Percentiles rank a stretch among this genome's conserved stretches.
phyloP scores from a whole-genome alignment of 2,797 vertebrate species.

The Premnoplex brunnescens region DNA sequence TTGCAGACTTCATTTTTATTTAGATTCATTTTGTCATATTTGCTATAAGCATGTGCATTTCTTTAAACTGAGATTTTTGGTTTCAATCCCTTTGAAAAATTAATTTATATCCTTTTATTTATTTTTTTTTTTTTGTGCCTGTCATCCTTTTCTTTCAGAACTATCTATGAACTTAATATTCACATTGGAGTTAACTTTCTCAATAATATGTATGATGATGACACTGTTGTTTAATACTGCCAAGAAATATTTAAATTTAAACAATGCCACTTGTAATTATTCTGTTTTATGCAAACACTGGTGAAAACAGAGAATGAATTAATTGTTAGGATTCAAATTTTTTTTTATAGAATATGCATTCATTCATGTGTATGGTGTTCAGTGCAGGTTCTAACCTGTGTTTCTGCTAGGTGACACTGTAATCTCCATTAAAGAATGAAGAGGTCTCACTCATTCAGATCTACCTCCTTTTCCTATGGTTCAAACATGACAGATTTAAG shows the following conservation, averaged over 20 bases:
- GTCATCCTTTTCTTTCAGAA: neutral
- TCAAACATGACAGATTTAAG: neutral
- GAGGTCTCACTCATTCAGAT: neutral
- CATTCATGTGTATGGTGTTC: neutral
- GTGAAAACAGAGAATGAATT: neutral
- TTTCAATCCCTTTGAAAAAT: neutral
- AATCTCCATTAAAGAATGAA: neutral
- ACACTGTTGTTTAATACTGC: neutral
- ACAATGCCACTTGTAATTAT: neutral
- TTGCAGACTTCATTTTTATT: neutral
- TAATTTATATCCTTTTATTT: neutral
- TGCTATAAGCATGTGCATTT: neutral
- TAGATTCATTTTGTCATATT: neutral
- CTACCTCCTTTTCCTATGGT: neutral
- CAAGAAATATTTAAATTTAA: neutral
- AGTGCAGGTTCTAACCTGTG: neutral
- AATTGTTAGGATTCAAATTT: neutral
- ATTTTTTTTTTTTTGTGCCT: fast-evolving
- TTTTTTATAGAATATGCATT: neutral
- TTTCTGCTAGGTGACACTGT: neutral
- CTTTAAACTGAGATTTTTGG: neutral
- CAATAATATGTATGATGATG: neutral
- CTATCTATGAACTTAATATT: neutral
- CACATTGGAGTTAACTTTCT: neutral
- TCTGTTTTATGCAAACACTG: neutral